phyloP scores from a whole-genome alignment of 2,797 vertebrate species.

The Manis pentadactyla region DNA sequence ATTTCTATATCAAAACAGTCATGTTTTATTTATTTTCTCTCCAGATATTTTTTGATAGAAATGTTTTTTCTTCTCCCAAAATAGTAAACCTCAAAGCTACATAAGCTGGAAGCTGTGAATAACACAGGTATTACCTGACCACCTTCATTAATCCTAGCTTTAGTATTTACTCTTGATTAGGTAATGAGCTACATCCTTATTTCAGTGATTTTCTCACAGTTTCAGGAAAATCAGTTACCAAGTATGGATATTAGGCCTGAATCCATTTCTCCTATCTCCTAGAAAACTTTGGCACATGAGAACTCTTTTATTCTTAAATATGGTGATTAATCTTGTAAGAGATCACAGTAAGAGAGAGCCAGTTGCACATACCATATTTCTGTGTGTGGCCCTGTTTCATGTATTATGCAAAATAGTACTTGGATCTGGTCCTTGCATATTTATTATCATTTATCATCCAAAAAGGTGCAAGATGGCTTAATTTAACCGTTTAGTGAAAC shows the following conservation, averaged over 20 bases:
- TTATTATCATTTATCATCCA: not conserved
- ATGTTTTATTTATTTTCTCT: constrained; percentile 42
- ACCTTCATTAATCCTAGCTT: not conserved
- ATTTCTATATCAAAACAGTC: constrained; percentile 6
- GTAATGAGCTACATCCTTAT: not conserved
- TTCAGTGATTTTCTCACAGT: not conserved
- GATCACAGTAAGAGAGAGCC: not conserved
- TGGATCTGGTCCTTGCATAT: not conserved
- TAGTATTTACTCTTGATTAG: not conserved
- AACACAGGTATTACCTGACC: constrained; percentile 12
- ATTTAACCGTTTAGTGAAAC: not conserved
- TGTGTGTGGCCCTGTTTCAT: not conserved
- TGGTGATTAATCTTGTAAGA: not conserved
- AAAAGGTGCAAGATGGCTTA: not conserved
- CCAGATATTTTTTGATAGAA: constrained; percentile 43
- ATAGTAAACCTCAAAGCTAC: constrained; percentile 40
- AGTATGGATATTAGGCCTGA: not conserved
- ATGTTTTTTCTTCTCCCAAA: constrained; percentile 47
- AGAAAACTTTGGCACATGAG: not conserved
- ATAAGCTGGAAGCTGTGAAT: not conserved
- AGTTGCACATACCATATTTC: not conserved
- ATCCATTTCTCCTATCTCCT: not conserved
- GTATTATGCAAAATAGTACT: not conserved
- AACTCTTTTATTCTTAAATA: not conserved
- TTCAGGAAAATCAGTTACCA: not conserved